Base-by-base conservation (phyloP, 2,797 vertebrate species). In the Cetoscarus ocellatus region DNA sequence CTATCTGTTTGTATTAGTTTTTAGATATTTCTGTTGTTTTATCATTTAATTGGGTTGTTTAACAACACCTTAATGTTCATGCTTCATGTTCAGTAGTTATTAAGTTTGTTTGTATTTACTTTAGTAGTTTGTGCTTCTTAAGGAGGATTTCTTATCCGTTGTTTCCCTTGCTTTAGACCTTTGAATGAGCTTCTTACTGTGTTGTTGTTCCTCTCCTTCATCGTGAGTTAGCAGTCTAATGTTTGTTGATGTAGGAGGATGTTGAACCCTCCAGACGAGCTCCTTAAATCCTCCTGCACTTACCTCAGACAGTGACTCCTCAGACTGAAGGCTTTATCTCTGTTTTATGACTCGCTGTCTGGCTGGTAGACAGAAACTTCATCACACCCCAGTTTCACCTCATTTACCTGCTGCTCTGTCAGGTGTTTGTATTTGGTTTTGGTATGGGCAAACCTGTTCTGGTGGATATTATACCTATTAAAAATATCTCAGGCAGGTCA, bases 221-320 rank as follows among this genome's bases (percentile, higher is more conserved):
- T 27, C 34, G 49, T 49, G 49, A 59, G 61, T 55, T n/a, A 27
- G 50, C 50, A 15, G 57, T 40, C 61, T 55, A 34, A 10, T 11
- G 14, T 69, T 54, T 76, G 66, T 71, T 79, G 11, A 61, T 66
- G 17, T 12, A 45, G 54, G 57, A 57, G 42, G 50, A 42, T 49
- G 58, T 36, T 13, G 19, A 45, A 42, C 44, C 50, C 9, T 61
- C 35, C 57, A 48, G 12, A 69, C 15, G 43, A 69, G 51, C 67
- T 61, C 27, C 61, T 56, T 52, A 56, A 60, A 77, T 72, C 66
- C 63, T 68, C 40, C 48, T 67, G 42, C 45, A 18, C 47, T 58
- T 34, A 49, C 6, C 38, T 59, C 49, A 65, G 47, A 45, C 52
- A 13, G 34, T 8, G 18, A 39, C 50, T 50, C 5, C 43, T 61